phyloP scores from a whole-genome alignment of 2,888 invertebrate species.

The Ichneumoninae sp. region DNA sequence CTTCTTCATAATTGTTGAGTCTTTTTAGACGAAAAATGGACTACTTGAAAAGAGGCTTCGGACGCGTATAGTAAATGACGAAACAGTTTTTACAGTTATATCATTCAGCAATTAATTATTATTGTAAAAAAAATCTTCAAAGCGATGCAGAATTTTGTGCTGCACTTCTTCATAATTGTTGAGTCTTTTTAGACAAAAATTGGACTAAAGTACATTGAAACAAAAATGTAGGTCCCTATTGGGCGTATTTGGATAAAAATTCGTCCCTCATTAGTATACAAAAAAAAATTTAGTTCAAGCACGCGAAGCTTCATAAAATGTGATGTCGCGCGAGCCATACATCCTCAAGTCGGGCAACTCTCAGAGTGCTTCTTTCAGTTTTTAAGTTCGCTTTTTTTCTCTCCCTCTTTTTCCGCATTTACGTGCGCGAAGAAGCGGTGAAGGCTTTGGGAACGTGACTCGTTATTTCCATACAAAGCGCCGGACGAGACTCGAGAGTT shows the following conservation, averaged over 20 bases:
- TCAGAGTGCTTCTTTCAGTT: slow-evolving; percentile 1
- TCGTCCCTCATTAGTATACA: background rate
- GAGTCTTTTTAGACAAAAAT: background rate
- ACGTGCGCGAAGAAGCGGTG: slow-evolving; percentile 21
- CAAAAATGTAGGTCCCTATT: background rate
- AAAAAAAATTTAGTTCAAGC: slow-evolving; percentile 20
- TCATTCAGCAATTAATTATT: too few species aligned
- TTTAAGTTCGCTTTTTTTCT: slow-evolving; percentile 28
- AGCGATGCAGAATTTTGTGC: too few species aligned
- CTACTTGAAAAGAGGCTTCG: too few species aligned
- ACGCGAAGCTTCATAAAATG: slow-evolving; percentile 11
- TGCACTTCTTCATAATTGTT: background rate
- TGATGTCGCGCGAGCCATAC: background rate
- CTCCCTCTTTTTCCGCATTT: slow-evolving; percentile 21
- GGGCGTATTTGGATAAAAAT: background rate
- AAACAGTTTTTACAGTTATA: too few species aligned
- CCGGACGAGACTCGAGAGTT: slow-evolving; percentile 29
- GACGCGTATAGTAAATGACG: too few species aligned
- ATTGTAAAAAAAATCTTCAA: too few species aligned
- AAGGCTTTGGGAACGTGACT: slow-evolving; percentile 49
- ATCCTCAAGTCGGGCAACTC: background rate
- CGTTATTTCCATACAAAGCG: slow-evolving; percentile 38
- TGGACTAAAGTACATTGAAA: background rate
- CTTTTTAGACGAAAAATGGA: too few species aligned
- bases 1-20: too few species aligned